Evolutionary conservation across 2,113 vertebrate species (phyloP).

Genomic region (Neolamprologus longior): DNA sequence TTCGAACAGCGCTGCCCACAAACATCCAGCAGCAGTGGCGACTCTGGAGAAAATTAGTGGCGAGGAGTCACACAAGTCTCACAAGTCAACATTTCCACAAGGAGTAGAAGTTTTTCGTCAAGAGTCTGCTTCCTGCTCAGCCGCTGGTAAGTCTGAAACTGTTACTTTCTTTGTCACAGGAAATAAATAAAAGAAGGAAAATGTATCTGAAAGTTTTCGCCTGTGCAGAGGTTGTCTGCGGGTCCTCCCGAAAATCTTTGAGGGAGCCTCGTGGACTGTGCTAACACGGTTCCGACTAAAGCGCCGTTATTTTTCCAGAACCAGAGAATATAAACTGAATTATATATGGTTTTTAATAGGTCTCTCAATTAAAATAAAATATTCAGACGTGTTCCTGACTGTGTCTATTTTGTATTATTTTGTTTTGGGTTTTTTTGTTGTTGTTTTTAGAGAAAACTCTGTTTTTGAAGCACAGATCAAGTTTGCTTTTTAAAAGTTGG

Average conservation of each 20-base stretch:
- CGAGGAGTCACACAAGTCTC: not conserved
- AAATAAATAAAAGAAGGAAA: not conserved
- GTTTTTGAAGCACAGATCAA: not conserved
- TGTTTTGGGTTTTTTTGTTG: not conserved
- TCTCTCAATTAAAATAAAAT: not conserved
- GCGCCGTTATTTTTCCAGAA: not conserved
- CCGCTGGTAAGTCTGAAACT: constrained; percentile 9
- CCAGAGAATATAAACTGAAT: not conserved
- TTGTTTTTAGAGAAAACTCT: not conserved
- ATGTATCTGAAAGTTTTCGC: not conserved
- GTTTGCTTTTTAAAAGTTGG: not conserved
- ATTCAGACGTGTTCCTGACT: not conserved
- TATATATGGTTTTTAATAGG: not conserved
- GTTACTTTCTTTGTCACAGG: not conserved
- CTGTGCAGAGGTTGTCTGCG: not conserved
- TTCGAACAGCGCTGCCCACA: constrained; percentile 57
- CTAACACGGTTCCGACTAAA: not conserved
- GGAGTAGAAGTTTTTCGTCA: not conserved
- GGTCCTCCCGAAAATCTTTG: not conserved
- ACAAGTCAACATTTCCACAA: not conserved
- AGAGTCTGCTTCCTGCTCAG: not conserved
- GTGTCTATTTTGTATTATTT: not conserved
- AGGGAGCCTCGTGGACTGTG: constrained; percentile 23
- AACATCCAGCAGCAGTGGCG: not conserved
- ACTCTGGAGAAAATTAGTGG: not conserved